Evolutionary conservation across 2,113 vertebrate species (phyloP).

Genomic region (Hippoglossus stenolepis): DNA sequence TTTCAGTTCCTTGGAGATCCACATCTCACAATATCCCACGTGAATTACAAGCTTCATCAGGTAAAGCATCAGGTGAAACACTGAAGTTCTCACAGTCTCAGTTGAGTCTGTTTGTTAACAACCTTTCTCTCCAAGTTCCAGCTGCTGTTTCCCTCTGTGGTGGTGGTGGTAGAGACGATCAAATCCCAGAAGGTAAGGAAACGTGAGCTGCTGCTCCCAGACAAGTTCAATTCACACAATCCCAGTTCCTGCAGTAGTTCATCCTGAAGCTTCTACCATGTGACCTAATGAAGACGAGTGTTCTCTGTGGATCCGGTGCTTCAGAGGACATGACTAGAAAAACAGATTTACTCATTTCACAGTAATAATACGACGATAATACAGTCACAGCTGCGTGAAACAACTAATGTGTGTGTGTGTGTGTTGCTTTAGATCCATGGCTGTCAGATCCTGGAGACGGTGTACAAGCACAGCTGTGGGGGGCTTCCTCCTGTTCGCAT

Average conservation of each 20-base stretch:
- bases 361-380: too few relatives aligned
- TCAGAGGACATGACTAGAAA: too few relatives aligned
- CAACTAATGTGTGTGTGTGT: slow-evolving; percentile 15
- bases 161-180: slow-evolving; percentile 96
- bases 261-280: too few relatives aligned
- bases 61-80: slow-evolving; percentile 73
- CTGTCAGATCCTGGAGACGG: slow-evolving; percentile 96
- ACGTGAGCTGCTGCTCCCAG: not conserved
- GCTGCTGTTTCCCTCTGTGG: slow-evolving; percentile 96
- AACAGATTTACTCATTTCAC: too few relatives aligned
- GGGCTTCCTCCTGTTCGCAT: slow-evolving; percentile 94
- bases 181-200: slow-evolving; percentile 92
- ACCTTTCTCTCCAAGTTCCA: slow-evolving; percentile 86
- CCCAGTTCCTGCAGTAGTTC: too few relatives aligned
- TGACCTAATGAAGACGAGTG: too few relatives aligned
- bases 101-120: not conserved
- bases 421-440: slow-evolving; percentile 90
- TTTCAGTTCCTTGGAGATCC: slow-evolving; percentile 96
- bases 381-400: too few relatives aligned
- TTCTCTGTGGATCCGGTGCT: too few relatives aligned
- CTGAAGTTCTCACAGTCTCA: not conserved
- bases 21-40: slow-evolving; percentile 95
- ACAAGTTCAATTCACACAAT: too few relatives aligned
- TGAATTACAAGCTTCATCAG: slow-evolving; percentile 97
- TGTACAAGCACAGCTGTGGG: slow-evolving; percentile 96